These are phyloP conservation scores for Nineta flava DNA, from an alignment of 2,888 invertebrate species.

Conservation along the genomic window DNA sequence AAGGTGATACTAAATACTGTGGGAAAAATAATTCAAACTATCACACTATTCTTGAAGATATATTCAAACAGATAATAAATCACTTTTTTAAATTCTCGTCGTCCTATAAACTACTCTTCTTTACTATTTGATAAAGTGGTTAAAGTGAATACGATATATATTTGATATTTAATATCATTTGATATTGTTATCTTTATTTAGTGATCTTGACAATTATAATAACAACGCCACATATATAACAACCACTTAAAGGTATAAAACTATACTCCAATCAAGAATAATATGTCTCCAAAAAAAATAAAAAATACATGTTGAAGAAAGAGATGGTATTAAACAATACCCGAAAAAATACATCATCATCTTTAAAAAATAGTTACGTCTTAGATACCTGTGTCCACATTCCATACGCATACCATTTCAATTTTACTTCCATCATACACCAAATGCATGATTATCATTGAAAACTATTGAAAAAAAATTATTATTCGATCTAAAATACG, in stretches of 20 bases:
- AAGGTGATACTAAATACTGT: background rate
- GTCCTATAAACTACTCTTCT: too few relatives aligned
- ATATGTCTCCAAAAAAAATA: too few relatives aligned
- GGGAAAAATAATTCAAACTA: constrained; percentile 2
- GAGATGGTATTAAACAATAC: background rate
- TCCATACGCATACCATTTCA: background rate
- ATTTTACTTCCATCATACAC: too few relatives aligned
- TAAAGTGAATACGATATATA: background rate
- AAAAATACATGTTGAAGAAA: background rate
- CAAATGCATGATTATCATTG: too few relatives aligned
- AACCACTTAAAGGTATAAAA: too few relatives aligned
- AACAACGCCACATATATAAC: background rate
- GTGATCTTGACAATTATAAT: background rate
- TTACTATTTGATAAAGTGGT: background rate
- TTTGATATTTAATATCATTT: background rate
- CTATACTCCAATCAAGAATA: too few relatives aligned
- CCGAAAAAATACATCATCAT: background rate
- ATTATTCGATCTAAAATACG: too few relatives aligned
- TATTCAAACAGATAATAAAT: background rate
- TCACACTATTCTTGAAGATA: background rate
- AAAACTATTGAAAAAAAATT: too few relatives aligned
- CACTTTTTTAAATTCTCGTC: background rate
- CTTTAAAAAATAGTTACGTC: background rate
- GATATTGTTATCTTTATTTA: background rate
- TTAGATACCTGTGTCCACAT: constrained; percentile 4